Evolutionary conservation across 2,113 vertebrate species (phyloP), one percentile per base, ranked within the genome.

Genomic region (Hydrochoerus hydrochaeris): DNA sequence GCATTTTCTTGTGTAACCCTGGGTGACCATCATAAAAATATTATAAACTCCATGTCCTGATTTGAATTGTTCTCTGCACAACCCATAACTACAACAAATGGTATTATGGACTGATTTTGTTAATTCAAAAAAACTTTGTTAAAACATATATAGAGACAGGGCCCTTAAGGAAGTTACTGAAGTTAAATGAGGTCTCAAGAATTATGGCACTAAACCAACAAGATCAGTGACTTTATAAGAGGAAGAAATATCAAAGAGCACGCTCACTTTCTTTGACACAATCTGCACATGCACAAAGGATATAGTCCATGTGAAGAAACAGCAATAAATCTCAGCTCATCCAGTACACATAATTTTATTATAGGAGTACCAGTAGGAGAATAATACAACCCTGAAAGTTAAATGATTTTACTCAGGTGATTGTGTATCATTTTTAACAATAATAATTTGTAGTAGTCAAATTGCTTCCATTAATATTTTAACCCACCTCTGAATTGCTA

Each of bases 401-500:
- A 94, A 69, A 7, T 49, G 19, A 94, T 69, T 30, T 49, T 87
- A 78, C 2, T 12, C 7, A 78, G 38, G 32, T 71, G 14, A 88
- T 3, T 41, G 1, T 17, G 94, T 24, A 49, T 8, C 57, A 75
- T 63, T 96, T 49, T 32, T 60, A 89, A 24, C 78, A 65, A 41
- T 85, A 85, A 89, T 83, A 96, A 95, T 83, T 84, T 85, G 35
- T 30, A 84, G n/a, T 67, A 71, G 2, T 75, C 22, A 38, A 90
- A 85, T 5, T 73, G 16, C 0, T 87, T 84, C 52, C 54, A 87
- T 1, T 77, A 57, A 58, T 67, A 96, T 38, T 95, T 84, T 95
- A 85, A 75, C 67, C 32, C 62, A 65, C 13, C n/a, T 84, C n/a
- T 54, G 7, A 83, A 62, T 41, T 90, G 32, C 10, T 90, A 84